Base-by-base conservation (phyloP, 2,888 invertebrate genomes). In the Catonia carolina region DNA sequence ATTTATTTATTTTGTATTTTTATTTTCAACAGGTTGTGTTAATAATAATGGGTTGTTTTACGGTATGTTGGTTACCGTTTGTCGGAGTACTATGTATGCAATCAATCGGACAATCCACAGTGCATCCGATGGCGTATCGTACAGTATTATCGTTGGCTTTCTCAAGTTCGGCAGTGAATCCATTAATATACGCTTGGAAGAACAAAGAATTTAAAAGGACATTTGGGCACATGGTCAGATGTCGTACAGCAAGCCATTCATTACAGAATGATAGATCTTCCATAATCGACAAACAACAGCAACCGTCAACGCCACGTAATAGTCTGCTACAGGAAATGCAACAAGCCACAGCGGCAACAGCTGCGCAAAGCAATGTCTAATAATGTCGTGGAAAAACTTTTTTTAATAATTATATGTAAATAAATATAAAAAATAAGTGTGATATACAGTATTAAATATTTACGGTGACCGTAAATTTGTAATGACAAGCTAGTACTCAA, bases 141-240 rank as follows among this genome's bases (percentile, higher is more conserved):
- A 75, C 77, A 14, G 79, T 83, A 50, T 83, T 85, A 60, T 81
- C 84, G 2, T 74, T 89, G 61, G 89, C 88, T 20, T 84, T 89
- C 76, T 79, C 84, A 53, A 89, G 89, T 71, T 89, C 88, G 7
- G 85, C 85, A 23, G 80, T 88, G 68, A 89, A 89, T 73, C 89
- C 89, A 0, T 74, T 89, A 42, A 88, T 89, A 66, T 89, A 89
- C 74, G 87, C 88, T 27, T 89, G 89, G 89, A 89, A 89, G 71
- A 89, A 88, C 70, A 77, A 81, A 6, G 86, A 83, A 61, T 89
- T 88, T 69, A 80, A 88, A 3, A 78, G 79, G 50, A 85, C 88
- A 1, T 88, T 89, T 68, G 76, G 78, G 27, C 80, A 81, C 41
- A 56, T 56, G 53, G 27, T 60, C 14, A 39, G 58, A 22, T 58